Conservation (phyloP, 2,113 vertebrate genomes). For the Tretioscincus oriximinensis region DNA sequence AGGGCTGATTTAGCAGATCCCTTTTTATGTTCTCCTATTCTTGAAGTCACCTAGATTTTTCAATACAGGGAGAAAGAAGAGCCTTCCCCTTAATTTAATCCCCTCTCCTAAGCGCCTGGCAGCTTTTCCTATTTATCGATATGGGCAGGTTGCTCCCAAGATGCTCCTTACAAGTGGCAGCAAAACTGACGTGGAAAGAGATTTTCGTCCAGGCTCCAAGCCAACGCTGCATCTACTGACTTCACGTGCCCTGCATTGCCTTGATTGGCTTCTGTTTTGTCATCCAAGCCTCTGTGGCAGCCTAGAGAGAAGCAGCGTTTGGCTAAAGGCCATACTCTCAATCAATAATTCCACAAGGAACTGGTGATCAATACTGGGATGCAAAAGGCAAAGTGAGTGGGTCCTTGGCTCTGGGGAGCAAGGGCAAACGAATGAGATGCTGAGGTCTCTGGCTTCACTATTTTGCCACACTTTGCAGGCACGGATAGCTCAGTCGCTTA, state of each 20-base stretch:
- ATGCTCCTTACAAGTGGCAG: no score
- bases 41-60: no score
- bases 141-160: no score
- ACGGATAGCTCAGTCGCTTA: no score
- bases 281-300: not conserved
- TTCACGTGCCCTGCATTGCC: not conserved
- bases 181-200: not conserved
- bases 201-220: not conserved
- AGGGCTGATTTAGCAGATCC: no score
- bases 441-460: conserved; percentile 25
- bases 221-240: not conserved
- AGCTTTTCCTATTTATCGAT: no score
- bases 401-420: conserved; percentile 24
- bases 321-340: conserved; percentile 3
- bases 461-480: not conserved
- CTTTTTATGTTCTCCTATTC: no score
- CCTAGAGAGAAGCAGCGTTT: not conserved
- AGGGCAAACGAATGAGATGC: conserved; percentile 35
- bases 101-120: no score
- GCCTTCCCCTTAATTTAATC: no score
- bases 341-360: conserved; percentile 33
- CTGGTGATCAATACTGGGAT: conserved; percentile 22
- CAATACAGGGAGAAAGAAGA: no score
- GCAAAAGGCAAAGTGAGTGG: conserved; percentile 1
- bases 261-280: not conserved